Base-by-base conservation (phyloP, 2,113 vertebrate genomes). In the Pseudonaja textilis region DNA sequence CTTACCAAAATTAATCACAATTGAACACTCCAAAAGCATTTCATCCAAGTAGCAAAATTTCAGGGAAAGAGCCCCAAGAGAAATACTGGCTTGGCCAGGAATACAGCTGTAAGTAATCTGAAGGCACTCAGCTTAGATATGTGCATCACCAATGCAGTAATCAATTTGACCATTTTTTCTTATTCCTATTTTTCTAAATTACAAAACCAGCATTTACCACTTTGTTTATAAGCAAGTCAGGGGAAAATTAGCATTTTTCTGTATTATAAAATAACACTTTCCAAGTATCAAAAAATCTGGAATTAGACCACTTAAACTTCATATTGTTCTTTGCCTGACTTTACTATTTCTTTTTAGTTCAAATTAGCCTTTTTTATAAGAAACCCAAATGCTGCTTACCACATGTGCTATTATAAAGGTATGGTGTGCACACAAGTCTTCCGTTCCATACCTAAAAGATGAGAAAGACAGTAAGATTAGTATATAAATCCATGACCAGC, bases 391-490 rank as follows among this genome's bases (percentile, higher is more conserved):
- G 26, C 22, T 91, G 97, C 99, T 97, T 96, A 99, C 99, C 98
- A 99, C 95, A 61, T 98, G 96, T 96, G 98, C 98, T 25, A 98
- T 95, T 12, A 99, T 94, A 61, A 95, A 85, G 34, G 98, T 96
- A 0, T 99, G 99, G 94, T 99, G 98, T 52, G 98, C 97, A 91
- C 99, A 99, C 85, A 99, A 97, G 90, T 99, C 99, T 87, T 99
- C 98, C 89, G 98, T 98, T 91, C 98, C 99, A 39, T 98, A 99
- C 54, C 99, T 99, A 96, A 1, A 87, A 95, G 11, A 4, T 26
- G 20, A 94, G 89, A 90, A 57, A 88, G 92, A 96, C 29, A 93
- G 18, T 87, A 34, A 85, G 18, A 57, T 1, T 45, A 94, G 45
- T 81, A 74, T 56, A 29, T 4, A 1, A 69, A 54, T 20, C 20